Percentiles rank a stretch among this genome's conserved stretches.
phyloP scores from a whole-genome alignment of 2,113 vertebrate genomes.

The Mungos mungo region DNA sequence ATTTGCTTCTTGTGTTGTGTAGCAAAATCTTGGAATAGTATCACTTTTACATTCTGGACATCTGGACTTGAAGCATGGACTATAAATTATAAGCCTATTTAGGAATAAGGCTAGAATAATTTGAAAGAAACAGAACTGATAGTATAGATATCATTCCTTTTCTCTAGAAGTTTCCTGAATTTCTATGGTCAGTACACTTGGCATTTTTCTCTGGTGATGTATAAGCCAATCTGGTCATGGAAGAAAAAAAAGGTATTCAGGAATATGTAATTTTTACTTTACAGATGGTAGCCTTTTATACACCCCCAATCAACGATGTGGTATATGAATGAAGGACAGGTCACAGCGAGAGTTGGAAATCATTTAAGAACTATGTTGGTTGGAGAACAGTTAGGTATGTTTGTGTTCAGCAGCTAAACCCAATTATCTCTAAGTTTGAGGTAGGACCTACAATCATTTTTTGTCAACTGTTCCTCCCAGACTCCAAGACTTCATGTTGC shows the following conservation, averaged over 20 bases:
- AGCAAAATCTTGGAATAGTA: not conserved
- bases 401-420: not conserved
- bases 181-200: not conserved
- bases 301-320: not conserved
- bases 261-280: not conserved
- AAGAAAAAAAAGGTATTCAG: not conserved
- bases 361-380: not conserved
- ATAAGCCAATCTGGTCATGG: not conserved
- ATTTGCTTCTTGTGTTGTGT: not conserved
- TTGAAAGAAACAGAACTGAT: not conserved
- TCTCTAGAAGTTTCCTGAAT: not conserved
- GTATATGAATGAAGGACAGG: not conserved
- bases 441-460: not conserved
- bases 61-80: not conserved
- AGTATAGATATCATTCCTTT: not conserved
- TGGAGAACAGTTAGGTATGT: not conserved
- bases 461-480: not conserved
- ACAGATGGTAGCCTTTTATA: not conserved
- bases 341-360: not conserved
- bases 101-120: not conserved
- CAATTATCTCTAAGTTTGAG: not conserved
- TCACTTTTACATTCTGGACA: not conserved
- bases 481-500: not conserved
- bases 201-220: not conserved
- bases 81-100: not conserved